phyloP scores from a whole-genome alignment of 2,888 invertebrate genomes.

The Dynastes hyllus region DNA sequence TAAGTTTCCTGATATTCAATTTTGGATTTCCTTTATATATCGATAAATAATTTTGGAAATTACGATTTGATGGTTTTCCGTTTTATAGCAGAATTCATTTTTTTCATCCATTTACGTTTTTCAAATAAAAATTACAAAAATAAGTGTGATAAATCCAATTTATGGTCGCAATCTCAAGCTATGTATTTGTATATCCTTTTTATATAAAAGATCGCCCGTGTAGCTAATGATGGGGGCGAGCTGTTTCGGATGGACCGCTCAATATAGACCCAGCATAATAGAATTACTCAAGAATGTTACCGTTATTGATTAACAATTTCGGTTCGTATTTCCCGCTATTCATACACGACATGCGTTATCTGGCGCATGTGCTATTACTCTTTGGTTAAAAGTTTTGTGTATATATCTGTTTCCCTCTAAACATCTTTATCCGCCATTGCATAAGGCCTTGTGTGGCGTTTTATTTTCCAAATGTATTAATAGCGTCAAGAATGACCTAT shows the following conservation, averaged over 20 bases:
- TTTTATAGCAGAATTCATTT: too few species aligned
- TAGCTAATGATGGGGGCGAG: neutral
- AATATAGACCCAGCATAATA: constrained; percentile 5
- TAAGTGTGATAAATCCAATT: too few species aligned
- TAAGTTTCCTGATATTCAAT: too few species aligned
- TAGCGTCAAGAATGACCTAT: constrained; percentile 46
- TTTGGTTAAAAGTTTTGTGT: constrained; percentile 48
- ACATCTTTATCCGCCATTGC: constrained; percentile 67
- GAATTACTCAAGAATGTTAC: neutral
- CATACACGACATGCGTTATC: constrained; percentile 48
- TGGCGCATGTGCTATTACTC: constrained; percentile 50
- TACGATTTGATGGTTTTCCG: too few species aligned
- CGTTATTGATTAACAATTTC: constrained; percentile 32
- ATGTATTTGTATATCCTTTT: too few species aligned
- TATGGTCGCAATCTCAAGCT: too few species aligned
- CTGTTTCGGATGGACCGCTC: neutral
- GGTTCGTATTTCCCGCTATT: constrained; percentile 36
- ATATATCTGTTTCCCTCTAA: constrained; percentile 64
- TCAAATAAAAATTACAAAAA: too few species aligned
- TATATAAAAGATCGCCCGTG: too few species aligned
- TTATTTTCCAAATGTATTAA: constrained; percentile 48
- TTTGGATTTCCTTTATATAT: too few species aligned
- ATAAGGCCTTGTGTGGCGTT: constrained; percentile 54
- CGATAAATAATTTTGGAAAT: too few species aligned
- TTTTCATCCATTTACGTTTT: too few species aligned